phyloP scores from a whole-genome alignment of 2,113 vertebrate species.

The Vireo altiloquus region DNA sequence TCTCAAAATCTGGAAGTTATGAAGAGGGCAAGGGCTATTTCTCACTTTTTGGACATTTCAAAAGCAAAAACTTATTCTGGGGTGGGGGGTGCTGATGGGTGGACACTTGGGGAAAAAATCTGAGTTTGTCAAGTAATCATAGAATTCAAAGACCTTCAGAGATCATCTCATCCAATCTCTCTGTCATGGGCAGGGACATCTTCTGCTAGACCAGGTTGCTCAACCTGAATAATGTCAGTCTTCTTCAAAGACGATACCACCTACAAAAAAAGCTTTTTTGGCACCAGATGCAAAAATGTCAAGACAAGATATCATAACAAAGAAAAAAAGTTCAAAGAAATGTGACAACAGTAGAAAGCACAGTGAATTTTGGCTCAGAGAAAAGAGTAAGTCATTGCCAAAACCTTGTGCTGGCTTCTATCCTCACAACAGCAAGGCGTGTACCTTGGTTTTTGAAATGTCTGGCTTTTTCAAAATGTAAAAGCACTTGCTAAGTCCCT shows the following conservation, averaged over 20 bases:
- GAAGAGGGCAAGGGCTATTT: background rate
- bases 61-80: background rate
- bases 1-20: background rate
- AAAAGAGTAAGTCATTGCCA: background rate
- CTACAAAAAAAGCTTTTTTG: background rate
- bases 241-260: background rate
- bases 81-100: accelerated
- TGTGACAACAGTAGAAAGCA: background rate
- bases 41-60: background rate
- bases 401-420: background rate
- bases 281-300: background rate
- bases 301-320: background rate
- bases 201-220: background rate
- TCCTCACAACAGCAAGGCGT: accelerated
- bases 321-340: background rate
- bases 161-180: background rate
- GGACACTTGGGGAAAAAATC: background rate
- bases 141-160: background rate
- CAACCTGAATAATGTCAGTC: background rate
- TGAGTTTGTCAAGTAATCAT: background rate
- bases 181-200: background rate
- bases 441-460: background rate
- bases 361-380: background rate
- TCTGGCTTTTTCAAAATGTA: background rate
- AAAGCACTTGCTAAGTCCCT: background rate